Conservation (phyloP, 1,140 invertebrate species). For the Papilio glaucus region DNA sequence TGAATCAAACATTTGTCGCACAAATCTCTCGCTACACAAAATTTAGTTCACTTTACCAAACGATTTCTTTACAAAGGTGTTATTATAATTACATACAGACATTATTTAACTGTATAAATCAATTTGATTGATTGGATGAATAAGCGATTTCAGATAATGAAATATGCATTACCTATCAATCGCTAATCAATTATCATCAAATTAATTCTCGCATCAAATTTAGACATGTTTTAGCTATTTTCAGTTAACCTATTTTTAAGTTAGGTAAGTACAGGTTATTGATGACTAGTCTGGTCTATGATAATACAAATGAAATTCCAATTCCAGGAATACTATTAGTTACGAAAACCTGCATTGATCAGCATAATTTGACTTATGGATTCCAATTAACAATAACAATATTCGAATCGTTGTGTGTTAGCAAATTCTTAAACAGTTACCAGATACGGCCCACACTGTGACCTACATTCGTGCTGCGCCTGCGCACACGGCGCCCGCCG, state of each 20-base stretch:
- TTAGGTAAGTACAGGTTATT: too few relatives aligned
- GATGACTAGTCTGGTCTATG: neutral
- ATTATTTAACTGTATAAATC: too few relatives aligned
- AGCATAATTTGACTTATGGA: constrained; percentile 26
- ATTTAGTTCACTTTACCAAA: neutral
- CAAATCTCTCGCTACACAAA: neutral
- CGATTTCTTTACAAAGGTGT: too few relatives aligned
- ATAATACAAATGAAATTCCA: neutral
- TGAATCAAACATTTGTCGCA: constrained; percentile 12
- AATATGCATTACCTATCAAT: too few relatives aligned
- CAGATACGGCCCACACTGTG: constrained; percentile 74
- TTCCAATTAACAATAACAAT: constrained; percentile 31
- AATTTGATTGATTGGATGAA: too few relatives aligned
- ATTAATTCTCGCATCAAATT: too few relatives aligned
- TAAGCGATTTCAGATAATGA: too few relatives aligned
- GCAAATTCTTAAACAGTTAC: constrained; percentile 50
- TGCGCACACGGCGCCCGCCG: constrained; percentile 75
- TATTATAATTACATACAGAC: too few relatives aligned
- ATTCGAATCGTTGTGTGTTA: constrained; percentile 6
- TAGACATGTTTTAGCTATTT: too few relatives aligned
- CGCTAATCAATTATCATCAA: too few relatives aligned
- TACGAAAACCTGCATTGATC: constrained; percentile 10
- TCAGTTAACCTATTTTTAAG: too few relatives aligned
- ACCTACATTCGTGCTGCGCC: constrained; percentile 73
- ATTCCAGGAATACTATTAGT: neutral